These are phyloP conservation scores for Lithophane ornitopus DNA, from an alignment of 2,888 invertebrate species.

Conservation along the genomic window DNA sequence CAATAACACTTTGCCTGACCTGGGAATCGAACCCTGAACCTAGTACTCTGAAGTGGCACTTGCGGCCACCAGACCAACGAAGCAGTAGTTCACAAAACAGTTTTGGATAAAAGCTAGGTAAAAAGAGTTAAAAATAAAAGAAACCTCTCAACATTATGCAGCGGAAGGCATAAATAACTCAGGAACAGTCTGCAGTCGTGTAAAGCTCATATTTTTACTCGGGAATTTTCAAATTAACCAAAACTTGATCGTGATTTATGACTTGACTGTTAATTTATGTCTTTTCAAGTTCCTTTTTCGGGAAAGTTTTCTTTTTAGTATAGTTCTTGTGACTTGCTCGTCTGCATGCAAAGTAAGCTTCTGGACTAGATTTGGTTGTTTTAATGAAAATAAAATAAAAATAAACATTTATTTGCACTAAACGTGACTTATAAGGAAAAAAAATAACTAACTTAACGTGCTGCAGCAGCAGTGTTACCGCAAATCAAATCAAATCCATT, in stretches of 20 bases:
- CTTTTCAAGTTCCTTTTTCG: conserved; percentile 3
- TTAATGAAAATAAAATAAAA: background rate
- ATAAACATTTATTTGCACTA: background rate
- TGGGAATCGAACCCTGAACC: too few species aligned
- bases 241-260: conserved; percentile 55
- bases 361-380: background rate
- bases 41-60: too few species aligned
- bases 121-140: conserved; percentile 27
- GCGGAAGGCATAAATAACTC: conserved; percentile 53
- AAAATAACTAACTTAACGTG: too few species aligned
- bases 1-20: too few species aligned
- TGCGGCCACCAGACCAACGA: background rate
- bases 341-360: background rate
- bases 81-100: background rate
- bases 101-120: background rate
- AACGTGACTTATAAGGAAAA: too few species aligned
- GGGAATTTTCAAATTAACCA: conserved; percentile 41
- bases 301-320: background rate
- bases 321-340: background rate
- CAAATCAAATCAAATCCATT: too few species aligned
- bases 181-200: background rate
- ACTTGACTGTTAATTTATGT: conserved; percentile 25
- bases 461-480: too few species aligned
- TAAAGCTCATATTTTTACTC: conserved; percentile 37
- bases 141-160: conserved; percentile 2